Evolutionary conservation across 2,797 vertebrate genomes (phyloP), one percentile per base, ranked within the genome.

Genomic region (Macroramphosus scolopax): DNA sequence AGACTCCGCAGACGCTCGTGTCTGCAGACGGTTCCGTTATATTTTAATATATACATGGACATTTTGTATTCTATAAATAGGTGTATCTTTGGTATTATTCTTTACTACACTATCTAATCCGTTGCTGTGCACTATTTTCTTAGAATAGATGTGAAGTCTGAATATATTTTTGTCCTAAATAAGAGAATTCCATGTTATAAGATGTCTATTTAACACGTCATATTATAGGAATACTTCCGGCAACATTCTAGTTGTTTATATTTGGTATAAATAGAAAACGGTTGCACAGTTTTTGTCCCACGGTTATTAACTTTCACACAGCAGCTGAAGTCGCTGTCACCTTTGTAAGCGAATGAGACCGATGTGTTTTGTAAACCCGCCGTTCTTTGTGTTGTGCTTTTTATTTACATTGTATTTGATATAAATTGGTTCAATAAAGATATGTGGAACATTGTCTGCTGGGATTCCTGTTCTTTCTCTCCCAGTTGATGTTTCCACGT

Each of bases 111-210:
- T 76, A 55, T 74, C 59, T 75, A 72, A 76, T 75, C 63, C 28
- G 52, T 77, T 68, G 71, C 76, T 68, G 78, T 85, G 79, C 83
- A 84, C 83, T 86, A 85, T 86, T 85, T 89, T 85, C 75, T 15
- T 86, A 80, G 77, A 83, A 67, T 85, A 81, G 78, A 79, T 54
- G 73, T 77, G 68, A 85, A 66, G 71, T 82, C 61, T 45, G 47
- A 72, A 49, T 80, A 82, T 88, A 84, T 89, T 88, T 88, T 86
- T 81, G 75, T 82, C 76, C 57, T 65, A 43, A 72, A 66, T 65
- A 26, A n/a, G 62, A 77, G 51, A 72, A 60, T 71, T 70, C 69
- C 26, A 47, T 42, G 58, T 71, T 51, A 8, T 41, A 36, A 46
- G 39, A 69, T 68, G 8, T 58, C 51, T 43, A 48, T 75, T 78